These are phyloP conservation scores for Cassiopea xamachana DNA, from an alignment of 30 jellyfish, hydroid and myxozoan genomes.

Conservation along the genomic window DNA sequence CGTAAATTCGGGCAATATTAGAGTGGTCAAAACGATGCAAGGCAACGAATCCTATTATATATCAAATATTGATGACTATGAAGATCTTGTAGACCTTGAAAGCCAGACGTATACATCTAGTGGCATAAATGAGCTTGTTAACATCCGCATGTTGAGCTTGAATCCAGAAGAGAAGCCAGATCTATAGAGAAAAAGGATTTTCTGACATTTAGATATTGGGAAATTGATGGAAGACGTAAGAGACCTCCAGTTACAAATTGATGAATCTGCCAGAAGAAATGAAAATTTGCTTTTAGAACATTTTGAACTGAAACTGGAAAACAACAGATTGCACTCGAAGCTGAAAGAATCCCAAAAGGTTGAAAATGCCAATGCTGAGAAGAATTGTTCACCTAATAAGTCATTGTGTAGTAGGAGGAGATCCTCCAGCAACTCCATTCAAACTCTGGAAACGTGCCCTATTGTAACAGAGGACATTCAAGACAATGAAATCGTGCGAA, in stretches of 20 bases:
- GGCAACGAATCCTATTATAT: not conserved
- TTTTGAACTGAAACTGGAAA: not conserved
- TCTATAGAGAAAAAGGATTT: not conserved
- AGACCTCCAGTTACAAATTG: not conserved
- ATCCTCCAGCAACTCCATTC: not conserved
- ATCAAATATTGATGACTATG: not conserved
- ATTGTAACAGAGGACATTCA: not conserved
- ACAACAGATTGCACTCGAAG: not conserved
- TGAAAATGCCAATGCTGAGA: not conserved
- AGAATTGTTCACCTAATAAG: not conserved
- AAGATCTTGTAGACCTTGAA: not conserved
- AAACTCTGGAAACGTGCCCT: not conserved
- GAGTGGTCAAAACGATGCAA: not conserved
- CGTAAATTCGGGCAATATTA: not conserved
- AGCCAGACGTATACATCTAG: not conserved
- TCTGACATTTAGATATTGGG: not conserved
- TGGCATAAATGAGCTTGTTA: not conserved
- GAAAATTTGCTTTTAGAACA: not conserved
- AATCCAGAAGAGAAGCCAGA: not conserved
- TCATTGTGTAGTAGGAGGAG: not conserved
- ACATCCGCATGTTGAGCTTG: not conserved
- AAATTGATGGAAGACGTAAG: not conserved
- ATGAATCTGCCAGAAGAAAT: not conserved
- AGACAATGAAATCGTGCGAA: constrained; percentile 9
- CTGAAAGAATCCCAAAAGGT: not conserved